Percentiles rank a stretch among this genome's conserved stretches.
These are phyloP conservation scores for Platypus cylindrus DNA, from an alignment of 2,888 invertebrate species.

Conservation along the genomic window DNA sequence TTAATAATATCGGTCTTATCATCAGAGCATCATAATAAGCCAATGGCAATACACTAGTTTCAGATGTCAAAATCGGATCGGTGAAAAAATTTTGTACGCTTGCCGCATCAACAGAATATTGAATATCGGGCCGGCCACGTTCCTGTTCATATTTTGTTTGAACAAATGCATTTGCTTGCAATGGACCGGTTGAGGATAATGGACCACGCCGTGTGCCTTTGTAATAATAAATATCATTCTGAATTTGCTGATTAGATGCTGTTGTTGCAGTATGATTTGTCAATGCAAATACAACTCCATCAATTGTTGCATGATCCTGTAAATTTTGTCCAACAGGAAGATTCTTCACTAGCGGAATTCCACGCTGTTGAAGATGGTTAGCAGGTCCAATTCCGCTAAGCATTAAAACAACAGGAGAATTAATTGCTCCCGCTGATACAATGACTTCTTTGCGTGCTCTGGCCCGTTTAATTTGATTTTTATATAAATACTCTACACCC, in stretches of 20 bases:
- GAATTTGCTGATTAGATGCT: constrained; percentile 32
- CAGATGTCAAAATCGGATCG: constrained; percentile 38
- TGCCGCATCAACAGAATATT: constrained; percentile 49
- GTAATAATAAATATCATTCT: constrained; percentile 37
- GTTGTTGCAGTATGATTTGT: constrained; percentile 43
- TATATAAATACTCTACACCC: constrained; percentile 40
- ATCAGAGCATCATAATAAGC: constrained; percentile 50
- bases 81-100: constrained; percentile 44
- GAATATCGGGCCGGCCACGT: constrained; percentile 47
- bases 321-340: constrained; percentile 60
- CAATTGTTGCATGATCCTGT: constrained; percentile 60
- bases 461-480: constrained; percentile 36
- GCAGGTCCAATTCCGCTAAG: constrained; percentile 53
- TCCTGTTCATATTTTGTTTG: constrained; percentile 42
- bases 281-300: constrained; percentile 42
- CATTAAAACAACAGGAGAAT: constrained; percentile 52
- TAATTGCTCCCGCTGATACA: constrained; percentile 45
- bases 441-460: constrained; percentile 49
- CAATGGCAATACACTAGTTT: constrained; percentile 40
- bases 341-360: constrained; percentile 47
- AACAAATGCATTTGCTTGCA: constrained; percentile 47
- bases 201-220: constrained; percentile 38
- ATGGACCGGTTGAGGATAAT: constrained; percentile 40
- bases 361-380: constrained; percentile 37
- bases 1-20: constrained; percentile 47